Percentiles rank a stretch among this genome's conserved stretches.
phyloP scores from a whole-genome alignment of 1,140 invertebrate genomes.

The Pseudomyrmex cubaensis region DNA sequence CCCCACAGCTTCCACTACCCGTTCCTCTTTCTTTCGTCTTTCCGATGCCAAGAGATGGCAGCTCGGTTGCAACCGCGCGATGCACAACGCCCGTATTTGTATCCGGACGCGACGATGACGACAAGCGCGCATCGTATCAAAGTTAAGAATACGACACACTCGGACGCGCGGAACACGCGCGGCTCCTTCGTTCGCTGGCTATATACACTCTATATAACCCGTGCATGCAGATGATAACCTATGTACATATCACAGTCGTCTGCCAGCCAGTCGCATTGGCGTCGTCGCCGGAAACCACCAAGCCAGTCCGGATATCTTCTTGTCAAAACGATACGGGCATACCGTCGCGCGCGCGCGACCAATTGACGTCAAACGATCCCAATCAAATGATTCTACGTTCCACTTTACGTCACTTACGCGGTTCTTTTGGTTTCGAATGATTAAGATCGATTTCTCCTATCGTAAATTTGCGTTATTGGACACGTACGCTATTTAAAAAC shows the following conservation, averaged over 20 bases:
- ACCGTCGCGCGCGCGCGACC: neutral
- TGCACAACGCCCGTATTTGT: constrained; percentile 20
- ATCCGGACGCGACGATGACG: constrained; percentile 16
- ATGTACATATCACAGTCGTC: constrained; percentile 55
- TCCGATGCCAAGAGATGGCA: constrained; percentile 24
- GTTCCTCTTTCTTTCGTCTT: neutral
- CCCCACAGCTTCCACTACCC: neutral
- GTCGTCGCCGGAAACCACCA: constrained; percentile 40
- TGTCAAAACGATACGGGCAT: neutral
- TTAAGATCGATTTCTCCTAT: neutral
- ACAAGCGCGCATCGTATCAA: constrained; percentile 29
- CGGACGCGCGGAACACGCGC: constrained; percentile 47
- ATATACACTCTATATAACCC: constrained; percentile 59
- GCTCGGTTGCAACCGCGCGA: constrained; percentile 13
- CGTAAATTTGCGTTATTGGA: too few relatives aligned
- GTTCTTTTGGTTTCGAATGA: neutral
- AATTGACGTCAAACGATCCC: constrained; percentile 21
- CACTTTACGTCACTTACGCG: neutral
- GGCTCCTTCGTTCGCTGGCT: constrained; percentile 28
- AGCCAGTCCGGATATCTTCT: constrained; percentile 28
- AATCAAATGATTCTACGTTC: neutral
- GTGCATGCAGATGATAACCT: constrained; percentile 67
- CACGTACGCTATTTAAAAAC: too few relatives aligned
- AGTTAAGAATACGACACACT: constrained; percentile 42
- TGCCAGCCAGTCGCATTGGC: constrained; percentile 27